Evolutionary conservation across 2,888 invertebrate genomes (phyloP), one percentile per base, ranked within the genome.

Genomic region (Lypha dubia): DNA sequence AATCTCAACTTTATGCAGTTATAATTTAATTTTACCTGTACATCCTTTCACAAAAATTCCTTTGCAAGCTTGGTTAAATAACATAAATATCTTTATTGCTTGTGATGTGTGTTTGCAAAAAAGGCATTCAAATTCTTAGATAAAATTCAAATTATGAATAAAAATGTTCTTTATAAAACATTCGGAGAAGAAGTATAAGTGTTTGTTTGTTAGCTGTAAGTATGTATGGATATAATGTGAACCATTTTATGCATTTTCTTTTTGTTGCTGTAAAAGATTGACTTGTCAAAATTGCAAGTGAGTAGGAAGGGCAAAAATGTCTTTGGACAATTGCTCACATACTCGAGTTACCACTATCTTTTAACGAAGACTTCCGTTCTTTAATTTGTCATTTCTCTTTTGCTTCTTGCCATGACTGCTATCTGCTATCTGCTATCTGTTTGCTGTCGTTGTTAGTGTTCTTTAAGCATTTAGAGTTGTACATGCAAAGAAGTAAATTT

Each of bases 71-170:
- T 13, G 24, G 28, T 60, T 68, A 46, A 67, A 41, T 17, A 67
- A 65, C 32, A 35, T 67, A 49, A 68, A 38, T 28, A 38, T 32
- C 32, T 32, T 51, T 41, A 51, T 70, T 28, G 51, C 49, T 70
- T 41, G 22, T 13, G 28, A 32, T 49, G 49, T 67, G 28, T 58
- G 41, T 15, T n/a, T n/a, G n/a, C 11, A 4, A 32, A 68, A 28
- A 41, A 60, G 44, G 44, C 53, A 71, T 63, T 44, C 32, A 53
- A 71, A 56, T 38, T 71, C 24, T 8, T 6, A 46, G 63, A 79
- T 63, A 63, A 81, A 81, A 81, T 75, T 68, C 74, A 75, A 68
- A 81, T 81, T 81, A 75, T 53, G 74, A 75, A 62, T 81, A 46
- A 67, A 74, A 65, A 24, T n/a, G n/a, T 49, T 73, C n/a, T 38